Base-by-base conservation (phyloP, 2,888 invertebrate species). In the Cantharis lateralis region DNA sequence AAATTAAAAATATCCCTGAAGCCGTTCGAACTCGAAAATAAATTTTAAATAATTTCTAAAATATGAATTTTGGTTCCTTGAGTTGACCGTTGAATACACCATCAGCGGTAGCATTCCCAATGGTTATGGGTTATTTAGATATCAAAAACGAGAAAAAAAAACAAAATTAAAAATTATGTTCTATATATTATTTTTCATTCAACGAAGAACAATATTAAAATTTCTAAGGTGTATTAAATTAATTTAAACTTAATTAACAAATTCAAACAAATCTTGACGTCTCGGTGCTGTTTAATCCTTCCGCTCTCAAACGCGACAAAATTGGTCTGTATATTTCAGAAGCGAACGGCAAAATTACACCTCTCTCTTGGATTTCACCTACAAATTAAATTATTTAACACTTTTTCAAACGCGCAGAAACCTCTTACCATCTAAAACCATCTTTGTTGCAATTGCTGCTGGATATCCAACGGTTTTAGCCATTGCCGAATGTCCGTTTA, bases 311-410 rank as follows among this genome's bases (percentile, higher is more conserved):
- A 76, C 99, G 91, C 48, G 94, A 94, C 78, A 99, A 89, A 87
- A 99, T 93, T 0, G 99, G 97, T 78, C 95, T 91, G 89, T 98
- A 99, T 78, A 99, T 96, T 76, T 98, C 97, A 0, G 95, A 93
- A 0, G 95, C 92, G 85, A 99, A 95, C 0, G 99, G 99, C 62
- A 98, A 89, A 15, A 99, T 93, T 80, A 97, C 95, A 3, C 99
- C 99, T 77, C 95, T 94, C 81, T 95, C 93, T 89, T 99, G 99
- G 83, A 99, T 99, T 90, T 99, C 99, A 84, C 96, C 96, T 97
- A 86, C 63, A 88, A 86, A 78, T 11, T 13, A 70, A 66, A 74
- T 74, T 62, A 68, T 73, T 69, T 69, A 28, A 48, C 16, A 20
- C 62, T 2, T 20, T 13, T 24, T 18, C 9, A 16, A 15, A 68